phyloP scores from a whole-genome alignment of 2,888 invertebrate genomes.

The Drosophila buzzatii region DNA sequence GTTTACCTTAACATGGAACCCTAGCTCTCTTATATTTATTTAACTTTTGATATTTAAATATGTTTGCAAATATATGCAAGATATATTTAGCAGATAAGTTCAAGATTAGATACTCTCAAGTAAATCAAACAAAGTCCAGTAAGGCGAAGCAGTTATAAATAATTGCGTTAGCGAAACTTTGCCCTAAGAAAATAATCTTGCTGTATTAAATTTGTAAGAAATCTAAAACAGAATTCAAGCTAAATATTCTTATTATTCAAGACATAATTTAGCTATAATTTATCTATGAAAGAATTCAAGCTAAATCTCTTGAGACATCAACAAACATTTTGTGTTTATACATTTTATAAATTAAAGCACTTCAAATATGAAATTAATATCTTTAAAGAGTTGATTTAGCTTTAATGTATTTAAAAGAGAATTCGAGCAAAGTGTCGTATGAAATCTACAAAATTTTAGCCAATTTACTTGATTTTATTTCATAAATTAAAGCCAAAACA shows the following conservation, averaged over 20 bases:
- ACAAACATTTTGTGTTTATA: background rate
- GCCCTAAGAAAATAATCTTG: background rate
- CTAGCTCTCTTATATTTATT: background rate
- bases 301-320: background rate
- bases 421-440: background rate
- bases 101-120: background rate
- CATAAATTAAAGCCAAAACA: too few relatives aligned
- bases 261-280: background rate
- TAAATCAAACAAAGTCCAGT: background rate
- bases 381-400: background rate
- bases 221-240: background rate
- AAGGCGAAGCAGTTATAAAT: background rate
- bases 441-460: too few relatives aligned
- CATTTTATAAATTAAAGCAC: background rate
- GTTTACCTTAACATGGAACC: background rate
- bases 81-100: background rate
- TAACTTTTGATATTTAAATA: background rate
- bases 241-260: background rate
- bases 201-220: background rate
- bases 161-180: background rate
- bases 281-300: background rate
- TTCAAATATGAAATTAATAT: background rate
- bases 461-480: too few relatives aligned
- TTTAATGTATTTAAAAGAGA: background rate
- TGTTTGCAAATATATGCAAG: background rate